Conservation (phyloP, 2,888 invertebrate species). For the Metopia argyrocephala region DNA sequence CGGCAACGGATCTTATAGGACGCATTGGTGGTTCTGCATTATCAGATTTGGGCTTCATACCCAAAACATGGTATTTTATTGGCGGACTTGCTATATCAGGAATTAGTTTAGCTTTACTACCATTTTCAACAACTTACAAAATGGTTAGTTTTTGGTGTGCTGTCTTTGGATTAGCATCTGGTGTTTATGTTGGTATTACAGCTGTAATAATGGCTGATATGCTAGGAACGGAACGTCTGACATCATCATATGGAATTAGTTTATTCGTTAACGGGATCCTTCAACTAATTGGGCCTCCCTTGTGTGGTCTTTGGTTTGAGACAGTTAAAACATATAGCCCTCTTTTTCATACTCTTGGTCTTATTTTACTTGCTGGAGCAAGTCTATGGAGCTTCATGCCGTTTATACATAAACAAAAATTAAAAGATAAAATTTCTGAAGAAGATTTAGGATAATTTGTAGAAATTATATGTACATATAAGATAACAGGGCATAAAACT, state of each 20-base stretch:
- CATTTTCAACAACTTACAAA: conserved; percentile 83
- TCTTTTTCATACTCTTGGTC: conserved; percentile 86
- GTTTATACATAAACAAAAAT: conserved; percentile 80
- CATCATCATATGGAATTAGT: conserved; percentile 92
- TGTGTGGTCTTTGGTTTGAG: conserved; percentile 88
- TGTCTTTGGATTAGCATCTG: conserved; percentile 89
- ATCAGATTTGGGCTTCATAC: conserved; percentile 87
- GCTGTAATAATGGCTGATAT: conserved; percentile 93
- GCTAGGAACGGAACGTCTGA: conserved; percentile 89
- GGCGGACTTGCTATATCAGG: conserved; percentile 89
- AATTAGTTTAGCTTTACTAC: conserved; percentile 85
- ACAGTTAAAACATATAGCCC: conserved; percentile 83
- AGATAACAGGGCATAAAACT: conserved; percentile 16
- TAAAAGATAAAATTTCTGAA: conserved; percentile 67
- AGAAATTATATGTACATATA: background rate
- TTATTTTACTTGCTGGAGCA: conserved; percentile 86
- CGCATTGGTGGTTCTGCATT: conserved; percentile 91
- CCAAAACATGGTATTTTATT: conserved; percentile 90
- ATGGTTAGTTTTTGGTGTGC: conserved; percentile 85
- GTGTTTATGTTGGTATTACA: conserved; percentile 91
- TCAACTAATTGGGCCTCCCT: conserved; percentile 89
- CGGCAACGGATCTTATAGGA: conserved; percentile 88
- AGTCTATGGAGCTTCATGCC: conserved; percentile 88
- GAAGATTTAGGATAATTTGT: conserved; percentile 44
- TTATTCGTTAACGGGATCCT: conserved; percentile 90